Base-by-base conservation (phyloP, 2,113 vertebrate genomes). In the Oophaga pumilio region DNA sequence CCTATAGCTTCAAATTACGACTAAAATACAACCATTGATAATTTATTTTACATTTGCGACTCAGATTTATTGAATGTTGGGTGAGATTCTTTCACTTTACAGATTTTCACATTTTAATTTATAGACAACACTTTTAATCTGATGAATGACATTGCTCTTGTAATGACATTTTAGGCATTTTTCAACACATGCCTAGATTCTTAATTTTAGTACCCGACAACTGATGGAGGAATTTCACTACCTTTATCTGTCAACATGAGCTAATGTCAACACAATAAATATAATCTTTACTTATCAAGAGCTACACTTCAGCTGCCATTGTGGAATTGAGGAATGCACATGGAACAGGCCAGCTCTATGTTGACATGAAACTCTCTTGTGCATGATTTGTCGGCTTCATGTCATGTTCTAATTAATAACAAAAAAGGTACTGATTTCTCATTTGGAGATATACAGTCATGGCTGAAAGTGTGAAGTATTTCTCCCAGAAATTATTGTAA, bases 231-330 rank as follows among this genome's bases (percentile, higher is more conserved):
- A 69, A 71, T 80, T 80, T 52, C 18, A n/a, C 20, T 56, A 66
- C 85, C 33, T 87, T 69, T 69, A 79, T 87, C 76, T 80, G 60
- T 87, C 76, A 87, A 62, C 76, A 78, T 13, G 8, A 69, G 76
- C n/a, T 43, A 85, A 43, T 87, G 85, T 87, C 76, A 87, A 79
- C 76, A 69, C 49, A n/a, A 87, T 69, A 62, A 87, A 69, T 66
- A 69, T 43, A 87, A 71, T 66, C 49, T 80, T 4, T 53, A 24
- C 26, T 71, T 87, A 87, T 80, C 62, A 28, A 43, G 66, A 53
- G 26, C 56, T 18, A 66, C 53, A 59, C 68, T 84, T 60, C 84
- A 85, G 84, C 57, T 85, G 71, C 73, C 59, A 76, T 22, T 53
- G 52, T 76, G 56, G 59, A 24, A 50, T 22, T 57, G 22, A 60